A percentile compares a stretch with the other conserved stretches of the same genome.
These are phyloP conservation scores for Sminthurides bifidus DNA, from an alignment of 1,140 invertebrate species.

Conservation along the genomic window DNA sequence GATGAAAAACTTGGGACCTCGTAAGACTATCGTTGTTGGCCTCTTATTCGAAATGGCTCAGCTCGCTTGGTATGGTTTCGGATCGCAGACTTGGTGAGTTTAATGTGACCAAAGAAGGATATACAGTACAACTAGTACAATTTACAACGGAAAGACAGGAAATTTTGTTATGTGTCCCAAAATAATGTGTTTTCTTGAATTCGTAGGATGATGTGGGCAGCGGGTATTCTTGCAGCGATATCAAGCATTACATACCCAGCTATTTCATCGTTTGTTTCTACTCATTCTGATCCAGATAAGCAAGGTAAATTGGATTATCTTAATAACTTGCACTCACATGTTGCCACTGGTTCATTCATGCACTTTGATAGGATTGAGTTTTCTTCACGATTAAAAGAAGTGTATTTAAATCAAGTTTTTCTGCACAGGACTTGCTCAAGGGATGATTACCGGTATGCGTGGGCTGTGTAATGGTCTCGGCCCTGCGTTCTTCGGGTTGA, in stretches of 20 bases:
- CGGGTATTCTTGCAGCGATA: slow-evolving; percentile 86
- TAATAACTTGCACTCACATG: neutral
- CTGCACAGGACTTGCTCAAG: slow-evolving; percentile 78
- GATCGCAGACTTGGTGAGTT: slow-evolving; percentile 62
- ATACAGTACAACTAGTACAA: no score
- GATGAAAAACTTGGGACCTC: slow-evolving; percentile 83
- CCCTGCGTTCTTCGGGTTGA: slow-evolving; percentile 91
- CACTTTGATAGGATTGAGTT: neutral
- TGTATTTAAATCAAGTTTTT: slow-evolving; percentile 7
- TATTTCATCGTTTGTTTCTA: slow-evolving; percentile 97
- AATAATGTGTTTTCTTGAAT: slow-evolving; percentile 23
- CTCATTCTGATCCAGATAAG: slow-evolving; percentile 89
- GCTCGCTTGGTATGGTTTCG: slow-evolving; percentile 93
- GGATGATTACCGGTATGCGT: slow-evolving; percentile 93
- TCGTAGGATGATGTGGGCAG: slow-evolving; percentile 96
- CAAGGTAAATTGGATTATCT: slow-evolving; percentile 58
- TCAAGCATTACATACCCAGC: slow-evolving; percentile 95
- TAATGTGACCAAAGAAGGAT: neutral
- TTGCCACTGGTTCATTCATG: neutral
- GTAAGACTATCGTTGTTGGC: slow-evolving; percentile 86
- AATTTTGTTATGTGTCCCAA: no score
- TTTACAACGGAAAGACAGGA: no score
- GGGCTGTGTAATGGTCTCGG: slow-evolving; percentile 87
- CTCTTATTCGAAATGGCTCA: slow-evolving; percentile 93
- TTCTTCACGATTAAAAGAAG: neutral